Evolutionary conservation across 2,113 vertebrate genomes (phyloP).

Genomic region (Miniopterus natalensis): DNA sequence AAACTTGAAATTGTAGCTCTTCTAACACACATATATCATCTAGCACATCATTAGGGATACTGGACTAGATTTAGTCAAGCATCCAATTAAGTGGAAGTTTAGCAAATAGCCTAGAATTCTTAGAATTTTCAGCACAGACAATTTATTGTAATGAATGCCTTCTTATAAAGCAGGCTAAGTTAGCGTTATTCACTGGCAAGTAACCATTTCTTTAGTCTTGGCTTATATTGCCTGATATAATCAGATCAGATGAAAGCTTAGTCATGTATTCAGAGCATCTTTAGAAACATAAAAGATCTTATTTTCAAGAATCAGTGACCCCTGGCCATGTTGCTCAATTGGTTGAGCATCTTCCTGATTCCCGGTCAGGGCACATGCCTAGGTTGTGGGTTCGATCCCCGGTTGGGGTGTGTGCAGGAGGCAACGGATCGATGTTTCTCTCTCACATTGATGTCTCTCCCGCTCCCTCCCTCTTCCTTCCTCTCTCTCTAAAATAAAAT

Average conservation of each 20-base stretch:
- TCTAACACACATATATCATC: background rate
- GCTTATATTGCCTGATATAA: background rate
- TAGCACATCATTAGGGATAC: background rate
- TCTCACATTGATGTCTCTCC: no score
- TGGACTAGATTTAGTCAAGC: background rate
- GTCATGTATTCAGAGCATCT: background rate
- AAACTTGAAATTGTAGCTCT: background rate
- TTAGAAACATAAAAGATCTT: background rate
- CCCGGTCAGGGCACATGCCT: no score
- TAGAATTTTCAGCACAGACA: background rate
- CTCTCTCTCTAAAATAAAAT: no score
- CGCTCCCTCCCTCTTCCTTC: no score
- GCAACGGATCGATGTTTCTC: no score
- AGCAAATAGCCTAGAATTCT: background rate
- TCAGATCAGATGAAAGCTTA: slow-evolving; percentile 32
- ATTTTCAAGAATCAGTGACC: background rate
- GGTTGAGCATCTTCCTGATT: no score
- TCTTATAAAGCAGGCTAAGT: background rate
- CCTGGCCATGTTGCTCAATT: no score
- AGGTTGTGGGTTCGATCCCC: no score
- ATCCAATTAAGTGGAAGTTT: background rate
- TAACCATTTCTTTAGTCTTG: slow-evolving; percentile 13
- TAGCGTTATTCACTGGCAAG: background rate
- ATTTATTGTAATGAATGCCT: background rate
- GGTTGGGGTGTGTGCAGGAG: no score